A percentile compares a stretch with the other conserved stretches of the same genome.
Conservation (phyloP, 2,113 vertebrate genomes). For the Speoplatyrhinus poulsoni region DNA sequence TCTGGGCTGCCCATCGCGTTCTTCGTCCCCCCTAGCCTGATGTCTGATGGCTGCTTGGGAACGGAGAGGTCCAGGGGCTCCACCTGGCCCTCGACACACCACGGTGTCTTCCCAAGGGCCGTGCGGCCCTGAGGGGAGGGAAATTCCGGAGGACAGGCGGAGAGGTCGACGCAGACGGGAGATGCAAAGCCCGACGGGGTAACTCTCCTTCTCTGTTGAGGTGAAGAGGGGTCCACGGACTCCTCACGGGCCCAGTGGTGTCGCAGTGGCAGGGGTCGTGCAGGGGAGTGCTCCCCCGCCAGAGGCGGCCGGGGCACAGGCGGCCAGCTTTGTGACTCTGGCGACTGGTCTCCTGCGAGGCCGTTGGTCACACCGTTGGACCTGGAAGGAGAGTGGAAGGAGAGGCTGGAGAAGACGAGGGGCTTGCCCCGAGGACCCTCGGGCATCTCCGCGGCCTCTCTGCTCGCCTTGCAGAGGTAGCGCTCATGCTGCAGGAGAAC, state of each 20-base stretch:
- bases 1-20: slow-evolving; percentile 43
- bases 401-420: slow-evolving; percentile 47
- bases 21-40: slow-evolving; percentile 29
- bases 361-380: slow-evolving; percentile 50
- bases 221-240: slow-evolving; percentile 56
- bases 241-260: slow-evolving; percentile 60
- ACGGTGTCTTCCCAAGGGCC: slow-evolving; percentile 12
- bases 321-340: slow-evolving; percentile 64
- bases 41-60: slow-evolving; percentile 61
- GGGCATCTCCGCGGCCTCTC: slow-evolving; percentile 42
- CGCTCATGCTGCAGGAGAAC: slow-evolving; percentile 75
- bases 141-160: slow-evolving; percentile 49
- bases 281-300: slow-evolving; percentile 64
- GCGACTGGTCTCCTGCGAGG: slow-evolving; percentile 58
- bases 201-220: slow-evolving; percentile 49
- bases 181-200: slow-evolving; percentile 61
- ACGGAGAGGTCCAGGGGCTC: slow-evolving; percentile 82
- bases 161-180: slow-evolving; percentile 61
- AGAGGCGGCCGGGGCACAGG: slow-evolving; percentile 68
- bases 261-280: slow-evolving; percentile 41
- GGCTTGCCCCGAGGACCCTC: slow-evolving; percentile 44
- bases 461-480: slow-evolving; percentile 72
- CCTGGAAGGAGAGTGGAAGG: slow-evolving; percentile 29
- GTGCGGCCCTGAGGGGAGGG: slow-evolving; percentile 43
- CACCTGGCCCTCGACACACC: slow-evolving; percentile 58